These are phyloP conservation scores for Copidosoma floridanum DNA, from an alignment of 1,140 invertebrate species.

Conservation along the genomic window DNA sequence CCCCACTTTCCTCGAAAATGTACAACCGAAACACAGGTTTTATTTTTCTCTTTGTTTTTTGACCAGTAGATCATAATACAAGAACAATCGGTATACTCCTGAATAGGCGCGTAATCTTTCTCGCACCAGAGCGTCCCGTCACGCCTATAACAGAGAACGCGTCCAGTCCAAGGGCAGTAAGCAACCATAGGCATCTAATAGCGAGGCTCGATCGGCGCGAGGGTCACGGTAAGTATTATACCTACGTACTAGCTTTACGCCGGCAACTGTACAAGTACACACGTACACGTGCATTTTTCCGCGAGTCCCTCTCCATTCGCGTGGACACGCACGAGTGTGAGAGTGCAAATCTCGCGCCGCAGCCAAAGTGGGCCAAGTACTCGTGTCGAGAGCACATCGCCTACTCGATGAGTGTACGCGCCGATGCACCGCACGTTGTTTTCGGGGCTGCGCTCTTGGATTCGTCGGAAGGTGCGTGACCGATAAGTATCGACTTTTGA, in stretches of 20 bases:
- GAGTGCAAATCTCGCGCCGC: conserved; percentile 13
- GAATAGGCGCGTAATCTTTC: background rate
- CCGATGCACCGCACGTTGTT: conserved; percentile 2
- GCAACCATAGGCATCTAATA: background rate
- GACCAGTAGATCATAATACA: no score
- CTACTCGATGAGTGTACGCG: conserved; percentile 44
- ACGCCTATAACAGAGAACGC: no score
- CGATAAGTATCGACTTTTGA: no score
- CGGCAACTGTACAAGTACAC: no score
- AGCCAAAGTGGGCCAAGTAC: conserved; percentile 53
- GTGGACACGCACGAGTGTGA: background rate
- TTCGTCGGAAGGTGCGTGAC: background rate
- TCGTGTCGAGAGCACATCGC: conserved; percentile 39
- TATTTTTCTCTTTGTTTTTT: no score
- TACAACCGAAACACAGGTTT: no score
- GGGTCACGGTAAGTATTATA: conserved; percentile 10
- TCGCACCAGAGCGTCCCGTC: background rate
- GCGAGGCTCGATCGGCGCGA: background rate
- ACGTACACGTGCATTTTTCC: background rate
- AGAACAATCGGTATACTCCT: no score
- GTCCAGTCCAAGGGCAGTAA: background rate
- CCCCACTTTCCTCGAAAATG: no score
- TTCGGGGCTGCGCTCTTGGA: background rate
- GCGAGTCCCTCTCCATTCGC: background rate
- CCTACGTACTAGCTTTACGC: no score